Evolutionary conservation across 2,797 vertebrate genomes (phyloP), one percentile per base, ranked within the genome.

Genomic region (Artibeus jamaicensis): DNA sequence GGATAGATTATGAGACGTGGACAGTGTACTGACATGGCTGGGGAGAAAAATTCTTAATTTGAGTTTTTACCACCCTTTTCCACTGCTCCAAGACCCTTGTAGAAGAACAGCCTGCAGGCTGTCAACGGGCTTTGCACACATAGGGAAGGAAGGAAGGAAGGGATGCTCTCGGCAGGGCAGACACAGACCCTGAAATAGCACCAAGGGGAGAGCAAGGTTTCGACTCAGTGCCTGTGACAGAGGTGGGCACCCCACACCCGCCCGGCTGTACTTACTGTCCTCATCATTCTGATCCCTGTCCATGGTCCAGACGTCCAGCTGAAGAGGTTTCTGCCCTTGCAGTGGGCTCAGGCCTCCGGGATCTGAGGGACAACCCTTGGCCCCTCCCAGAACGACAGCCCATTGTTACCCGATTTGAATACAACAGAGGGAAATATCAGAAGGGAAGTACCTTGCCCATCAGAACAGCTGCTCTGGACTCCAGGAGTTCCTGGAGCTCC

Each of bases 221-320:
- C 1, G 2, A 0, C n/a, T 42, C 37, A 1, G 37, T 1, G 6
- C 3, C 11, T 15, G 22, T 46, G 19, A 6, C 14, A 26, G 39
- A 73, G 21, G 74, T 7, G 2, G 21, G 53, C 0, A 0, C 26
- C 44, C 84, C 71, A 0, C 3, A 1, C 34, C 16, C 12, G 4
- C 48, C 48, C 48, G 0, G 5, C 12, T 77, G 88, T 97, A 98
- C 98, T 98, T 91, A 98, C 98, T 46, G 84, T 93, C 96, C 1
- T 89, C 59, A 1, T 93, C 95, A 53, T 50, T 89, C 32, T 4
- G 77, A 53, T 96, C 96, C 84, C 42, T 86, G 78, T 98, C 98
- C 96, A 95, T 97, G 89, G 92, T 91, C 84, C 46, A 87, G 84
- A 84, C 4, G 55, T 48, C 37, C 95, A 44, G 94, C 53, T 74